Conservation (phyloP, 2,113 vertebrate species). For the Sciurus niger region DNA sequence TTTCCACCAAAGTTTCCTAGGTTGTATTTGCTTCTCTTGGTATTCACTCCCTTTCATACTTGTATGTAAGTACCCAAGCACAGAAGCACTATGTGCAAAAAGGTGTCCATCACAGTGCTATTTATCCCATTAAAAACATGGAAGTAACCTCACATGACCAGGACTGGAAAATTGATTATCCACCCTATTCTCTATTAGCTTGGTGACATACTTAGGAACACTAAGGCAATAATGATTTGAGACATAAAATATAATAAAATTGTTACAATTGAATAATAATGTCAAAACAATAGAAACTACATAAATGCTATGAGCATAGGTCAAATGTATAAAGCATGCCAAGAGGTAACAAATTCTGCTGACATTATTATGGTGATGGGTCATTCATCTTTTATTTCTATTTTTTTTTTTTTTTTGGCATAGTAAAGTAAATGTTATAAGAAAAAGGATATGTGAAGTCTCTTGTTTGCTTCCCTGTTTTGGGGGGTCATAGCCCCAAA, state of each 20-base stretch:
- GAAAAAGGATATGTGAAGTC: not conserved
- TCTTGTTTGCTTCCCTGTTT: not conserved
- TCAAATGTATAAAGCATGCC: not conserved
- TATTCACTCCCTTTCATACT: not conserved
- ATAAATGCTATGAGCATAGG: not conserved
- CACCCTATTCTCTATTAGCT: not conserved
- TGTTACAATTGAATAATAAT: not conserved
- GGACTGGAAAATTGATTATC: not conserved
- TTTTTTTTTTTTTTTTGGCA: not conserved
- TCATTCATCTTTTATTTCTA: not conserved
- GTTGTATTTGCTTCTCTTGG: not conserved
- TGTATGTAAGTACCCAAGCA: not conserved
- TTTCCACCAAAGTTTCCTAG: conserved; percentile 12
- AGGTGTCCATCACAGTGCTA: not conserved
- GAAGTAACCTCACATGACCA: not conserved
- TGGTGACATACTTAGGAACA: not conserved
- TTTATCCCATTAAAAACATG: not conserved
- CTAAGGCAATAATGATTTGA: not conserved
- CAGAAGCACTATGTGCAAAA: not conserved
- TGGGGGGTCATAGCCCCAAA: not conserved
- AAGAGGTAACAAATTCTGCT: not conserved
- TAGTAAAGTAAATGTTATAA: not conserved
- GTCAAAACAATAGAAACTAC: not conserved
- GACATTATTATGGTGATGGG: not conserved
- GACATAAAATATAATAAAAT: not conserved